Evolutionary conservation across 2,113 vertebrate species (phyloP).

Genomic region (Desmodus rotundus): DNA sequence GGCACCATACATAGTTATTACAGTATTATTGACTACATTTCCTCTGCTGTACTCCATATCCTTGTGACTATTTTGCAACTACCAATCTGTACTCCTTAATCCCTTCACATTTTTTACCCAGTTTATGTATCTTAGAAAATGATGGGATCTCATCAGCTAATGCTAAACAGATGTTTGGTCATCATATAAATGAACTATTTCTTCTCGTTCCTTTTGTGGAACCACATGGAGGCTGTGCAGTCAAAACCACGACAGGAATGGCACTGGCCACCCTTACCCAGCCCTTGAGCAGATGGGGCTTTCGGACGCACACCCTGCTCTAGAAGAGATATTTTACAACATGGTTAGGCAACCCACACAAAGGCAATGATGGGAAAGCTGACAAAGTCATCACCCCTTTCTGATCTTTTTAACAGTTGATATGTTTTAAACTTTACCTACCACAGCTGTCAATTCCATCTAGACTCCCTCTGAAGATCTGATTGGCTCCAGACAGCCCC

Average conservation of each 20-base stretch:
- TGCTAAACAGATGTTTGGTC: neutral
- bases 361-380: neutral
- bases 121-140: neutral
- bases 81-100: neutral
- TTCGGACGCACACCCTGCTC: neutral
- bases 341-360: neutral
- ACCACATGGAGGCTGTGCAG: neutral
- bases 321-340: neutral
- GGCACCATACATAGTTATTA: no score
- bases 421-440: slow-evolving; percentile 50
- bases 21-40: neutral
- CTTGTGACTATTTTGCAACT: neutral
- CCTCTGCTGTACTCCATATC: neutral
- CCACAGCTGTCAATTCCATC: slow-evolving; percentile 47
- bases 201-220: neutral
- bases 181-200: neutral
- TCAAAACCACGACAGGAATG: neutral
- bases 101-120: neutral
- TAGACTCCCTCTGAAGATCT: slow-evolving; percentile 40
- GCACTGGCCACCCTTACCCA: rapidly evolving
- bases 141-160: neutral
- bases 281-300: neutral
- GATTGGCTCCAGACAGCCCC: slow-evolving; percentile 55
- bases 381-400: neutral
- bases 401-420: slow-evolving; percentile 47